These are phyloP conservation scores for Numenius arquata DNA, from an alignment of 2,113 vertebrate species.

Conservation along the genomic window DNA sequence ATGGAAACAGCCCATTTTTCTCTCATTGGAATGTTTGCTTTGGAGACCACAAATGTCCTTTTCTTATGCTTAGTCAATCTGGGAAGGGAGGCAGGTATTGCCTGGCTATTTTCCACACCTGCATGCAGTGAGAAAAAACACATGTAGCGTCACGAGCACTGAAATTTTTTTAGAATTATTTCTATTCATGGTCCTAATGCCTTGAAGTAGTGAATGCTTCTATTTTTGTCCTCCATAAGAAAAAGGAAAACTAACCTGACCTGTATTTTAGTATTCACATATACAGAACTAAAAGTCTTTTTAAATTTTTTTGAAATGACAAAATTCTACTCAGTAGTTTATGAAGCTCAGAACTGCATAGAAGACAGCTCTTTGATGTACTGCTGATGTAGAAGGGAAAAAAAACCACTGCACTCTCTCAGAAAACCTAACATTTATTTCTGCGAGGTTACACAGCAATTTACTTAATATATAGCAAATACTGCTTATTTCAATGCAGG, in stretches of 20 bases:
- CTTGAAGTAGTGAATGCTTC: not conserved
- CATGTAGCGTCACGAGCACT: not conserved
- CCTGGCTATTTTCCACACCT: not conserved
- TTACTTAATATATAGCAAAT: not conserved
- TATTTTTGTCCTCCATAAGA: not conserved
- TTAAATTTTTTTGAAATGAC: not conserved
- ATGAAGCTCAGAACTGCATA: not conserved
- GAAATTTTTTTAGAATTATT: not conserved
- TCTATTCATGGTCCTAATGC: not conserved
- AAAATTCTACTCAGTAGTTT: not conserved
- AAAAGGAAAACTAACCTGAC: not conserved
- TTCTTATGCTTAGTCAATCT: not conserved
- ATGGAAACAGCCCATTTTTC: not conserved
- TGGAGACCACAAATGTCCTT: not conserved
- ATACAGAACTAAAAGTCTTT: not conserved
- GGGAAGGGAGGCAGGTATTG: not conserved
- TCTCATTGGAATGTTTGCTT: not conserved
- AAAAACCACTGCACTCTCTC: not conserved
- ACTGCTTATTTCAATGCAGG: not conserved
- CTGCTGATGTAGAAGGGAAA: not conserved
- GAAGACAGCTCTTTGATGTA: not conserved
- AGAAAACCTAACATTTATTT: not conserved
- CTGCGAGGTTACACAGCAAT: not conserved
- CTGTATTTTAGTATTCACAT: not conserved
- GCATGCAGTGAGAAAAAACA: not conserved